These are phyloP conservation scores for Uloborus diversus DNA, from an alignment of 1,140 invertebrate species.

Conservation along the genomic window DNA sequence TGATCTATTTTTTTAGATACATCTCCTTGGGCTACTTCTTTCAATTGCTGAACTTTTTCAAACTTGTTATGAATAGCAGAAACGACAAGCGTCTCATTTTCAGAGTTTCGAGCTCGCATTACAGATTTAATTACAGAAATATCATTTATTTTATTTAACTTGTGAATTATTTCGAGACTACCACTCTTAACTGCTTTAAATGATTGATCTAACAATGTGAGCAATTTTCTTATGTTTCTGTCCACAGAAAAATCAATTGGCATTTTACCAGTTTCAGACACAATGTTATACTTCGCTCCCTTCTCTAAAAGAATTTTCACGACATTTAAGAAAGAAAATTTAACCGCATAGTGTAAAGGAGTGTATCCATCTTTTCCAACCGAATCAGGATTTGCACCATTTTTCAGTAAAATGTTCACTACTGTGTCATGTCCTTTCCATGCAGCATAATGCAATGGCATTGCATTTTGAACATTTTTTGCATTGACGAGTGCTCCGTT, in stretches of 20 bases:
- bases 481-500: constrained; percentile 1
- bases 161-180: not conserved
- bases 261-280: not conserved
- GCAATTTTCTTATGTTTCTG: not conserved
- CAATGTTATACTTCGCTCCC: not conserved
- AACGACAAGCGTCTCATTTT: not conserved
- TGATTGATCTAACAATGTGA: constrained; percentile 6
- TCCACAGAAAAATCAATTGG: not conserved
- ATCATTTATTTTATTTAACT: not conserved
- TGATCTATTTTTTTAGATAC: constrained; percentile 25
- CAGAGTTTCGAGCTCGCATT: not conserved
- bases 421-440: constrained; percentile 6
- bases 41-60: not conserved
- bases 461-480: not conserved
- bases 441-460: constrained; percentile 8
- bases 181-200: not conserved
- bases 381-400: constrained; percentile 21
- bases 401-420: not conserved
- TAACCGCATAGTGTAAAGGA: constrained; percentile 28
- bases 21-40: constrained; percentile 23
- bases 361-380: not conserved
- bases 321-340: not conserved
- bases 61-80: constrained; percentile 15
- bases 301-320: not conserved
- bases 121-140: not conserved